phyloP scores from a whole-genome alignment of 2,888 invertebrate species.

The Nysson spinosus region DNA sequence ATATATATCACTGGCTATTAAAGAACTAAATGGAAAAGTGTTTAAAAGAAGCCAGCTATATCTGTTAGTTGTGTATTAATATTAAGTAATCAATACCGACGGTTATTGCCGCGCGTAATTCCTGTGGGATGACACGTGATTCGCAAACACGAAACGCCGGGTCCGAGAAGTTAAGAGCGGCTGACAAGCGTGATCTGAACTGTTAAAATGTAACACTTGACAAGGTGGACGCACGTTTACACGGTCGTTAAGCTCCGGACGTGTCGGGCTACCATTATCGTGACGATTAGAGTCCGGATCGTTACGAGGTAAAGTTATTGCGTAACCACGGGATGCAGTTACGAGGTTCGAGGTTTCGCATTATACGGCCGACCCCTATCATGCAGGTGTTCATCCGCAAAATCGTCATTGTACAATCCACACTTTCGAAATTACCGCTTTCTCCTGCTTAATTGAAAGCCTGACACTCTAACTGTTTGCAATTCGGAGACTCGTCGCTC shows the following conservation, averaged over 20 bases:
- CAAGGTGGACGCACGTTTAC: conserved; percentile 39
- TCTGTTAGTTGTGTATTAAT: not conserved
- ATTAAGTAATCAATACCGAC: not conserved
- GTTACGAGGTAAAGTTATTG: conserved; percentile 43
- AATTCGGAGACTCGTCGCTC: not conserved
- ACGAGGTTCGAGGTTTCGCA: conserved; percentile 31
- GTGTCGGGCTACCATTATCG: conserved; percentile 42
- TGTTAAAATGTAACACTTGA: conserved; percentile 32
- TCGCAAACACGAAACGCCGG: not conserved
- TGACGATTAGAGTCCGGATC: conserved; percentile 50
- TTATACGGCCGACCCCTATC: conserved; percentile 8
- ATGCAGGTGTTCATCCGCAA: conserved; percentile 4
- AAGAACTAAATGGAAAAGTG: too few relatives aligned
- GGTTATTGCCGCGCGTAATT: not conserved
- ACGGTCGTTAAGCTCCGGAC: conserved; percentile 41
- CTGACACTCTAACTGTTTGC: not conserved
- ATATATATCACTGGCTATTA: too few relatives aligned
- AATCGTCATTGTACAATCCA: conserved; percentile 3
- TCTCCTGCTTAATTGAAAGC: not conserved
- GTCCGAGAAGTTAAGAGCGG: not conserved
- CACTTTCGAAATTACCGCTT: conserved; percentile 6
- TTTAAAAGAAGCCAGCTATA: too few relatives aligned
- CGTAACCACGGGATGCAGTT: conserved; percentile 45
- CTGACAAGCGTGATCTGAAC: conserved; percentile 19
- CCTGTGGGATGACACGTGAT: not conserved